Evolutionary conservation across 1,140 invertebrate genomes (phyloP).

Genomic region (Hyles euphorbiae): DNA sequence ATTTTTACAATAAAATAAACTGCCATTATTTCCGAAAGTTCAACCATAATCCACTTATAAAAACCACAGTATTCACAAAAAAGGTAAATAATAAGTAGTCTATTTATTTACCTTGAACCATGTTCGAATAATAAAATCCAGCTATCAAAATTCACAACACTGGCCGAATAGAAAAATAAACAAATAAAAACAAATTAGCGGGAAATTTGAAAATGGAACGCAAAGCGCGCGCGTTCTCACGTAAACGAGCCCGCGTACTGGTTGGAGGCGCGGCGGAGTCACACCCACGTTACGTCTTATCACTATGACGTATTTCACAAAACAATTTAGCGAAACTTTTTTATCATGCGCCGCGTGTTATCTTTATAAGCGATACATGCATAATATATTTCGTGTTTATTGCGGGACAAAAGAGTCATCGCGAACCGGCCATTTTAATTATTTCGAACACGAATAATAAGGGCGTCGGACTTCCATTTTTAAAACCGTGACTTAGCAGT

Average conservation of each 20-base stretch:
- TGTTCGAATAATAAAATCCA: conserved; percentile 12
- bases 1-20: too few species aligned
- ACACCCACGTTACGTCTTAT: conserved; percentile 32
- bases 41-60: too few species aligned
- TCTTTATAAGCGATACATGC: too few species aligned
- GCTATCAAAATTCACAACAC: conserved; percentile 13
- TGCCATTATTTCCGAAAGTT: too few species aligned
- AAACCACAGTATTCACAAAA: too few species aligned
- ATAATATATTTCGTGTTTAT: conserved; percentile 8
- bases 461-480: too few species aligned
- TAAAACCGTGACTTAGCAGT: too few species aligned
- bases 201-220: conserved; percentile 19
- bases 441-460: conserved; percentile 1
- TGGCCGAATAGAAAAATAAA: conserved; percentile 16
- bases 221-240: conserved; percentile 26
- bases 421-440: conserved; percentile 4
- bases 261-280: conserved; percentile 44
- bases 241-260: conserved; percentile 34
- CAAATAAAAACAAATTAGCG: conserved; percentile 20
- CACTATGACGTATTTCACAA: conserved; percentile 31
- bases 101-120: conserved; percentile 16
- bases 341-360: too few species aligned
- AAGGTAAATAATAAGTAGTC: too few species aligned
- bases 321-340: conserved; percentile 6
- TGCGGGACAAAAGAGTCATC: conserved; percentile 6